phyloP scores from a whole-genome alignment of 2,888 invertebrate species.

The Cenopis cana region DNA sequence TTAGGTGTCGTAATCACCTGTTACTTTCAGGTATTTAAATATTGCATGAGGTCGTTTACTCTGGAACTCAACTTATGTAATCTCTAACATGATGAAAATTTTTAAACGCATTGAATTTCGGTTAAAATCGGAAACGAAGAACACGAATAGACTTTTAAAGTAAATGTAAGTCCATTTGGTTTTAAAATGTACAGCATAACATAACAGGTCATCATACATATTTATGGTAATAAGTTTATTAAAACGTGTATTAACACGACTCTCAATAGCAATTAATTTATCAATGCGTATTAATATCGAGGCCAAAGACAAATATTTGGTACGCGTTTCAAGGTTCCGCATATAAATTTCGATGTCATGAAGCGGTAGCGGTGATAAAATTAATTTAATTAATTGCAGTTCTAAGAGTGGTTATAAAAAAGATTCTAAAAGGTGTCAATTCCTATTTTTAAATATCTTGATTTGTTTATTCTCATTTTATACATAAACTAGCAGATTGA shows the following conservation, averaged over 20 bases:
- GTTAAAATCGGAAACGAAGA: no score
- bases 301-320: slow-evolving; percentile 47
- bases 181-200: slow-evolving; percentile 4
- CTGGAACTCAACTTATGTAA: background rate
- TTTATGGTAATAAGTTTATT: slow-evolving; percentile 27
- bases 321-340: slow-evolving; percentile 49
- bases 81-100: no score
- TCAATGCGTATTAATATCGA: slow-evolving; percentile 45
- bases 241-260: slow-evolving; percentile 30
- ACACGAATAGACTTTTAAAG: background rate
- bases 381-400: slow-evolving; percentile 6
- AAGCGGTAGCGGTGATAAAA: background rate
- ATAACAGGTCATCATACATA: slow-evolving; percentile 8
- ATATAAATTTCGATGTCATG: slow-evolving; percentile 38
- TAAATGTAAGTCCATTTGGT: background rate
- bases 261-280: slow-evolving; percentile 24
- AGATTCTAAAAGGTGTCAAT: background rate
- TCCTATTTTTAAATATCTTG: background rate
- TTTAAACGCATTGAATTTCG: no score
- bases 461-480: no score
- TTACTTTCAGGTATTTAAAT: slow-evolving; percentile 2
- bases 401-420: background rate
- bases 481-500: no score
- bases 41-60: background rate
- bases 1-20: background rate